Evolutionary conservation across 2,113 vertebrate genomes (phyloP).

Genomic region (Macrotis lagotis): DNA sequence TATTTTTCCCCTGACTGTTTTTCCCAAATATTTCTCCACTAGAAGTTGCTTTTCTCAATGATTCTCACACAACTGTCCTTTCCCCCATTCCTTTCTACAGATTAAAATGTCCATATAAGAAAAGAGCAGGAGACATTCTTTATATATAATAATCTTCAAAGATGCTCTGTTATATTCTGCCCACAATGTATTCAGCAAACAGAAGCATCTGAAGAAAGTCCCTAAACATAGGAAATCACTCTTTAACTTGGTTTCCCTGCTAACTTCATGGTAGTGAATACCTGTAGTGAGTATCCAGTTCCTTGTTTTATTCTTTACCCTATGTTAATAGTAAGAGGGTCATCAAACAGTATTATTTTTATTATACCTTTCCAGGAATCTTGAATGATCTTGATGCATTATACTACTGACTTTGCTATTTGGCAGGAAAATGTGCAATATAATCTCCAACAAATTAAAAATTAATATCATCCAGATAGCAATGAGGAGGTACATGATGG

Average conservation of each 20-base stretch:
- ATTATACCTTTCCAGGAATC: background rate
- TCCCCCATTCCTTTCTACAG: background rate
- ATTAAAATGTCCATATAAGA: background rate
- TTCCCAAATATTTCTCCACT: background rate
- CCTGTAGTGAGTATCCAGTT: background rate
- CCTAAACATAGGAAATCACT: background rate
- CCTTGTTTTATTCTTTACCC: background rate
- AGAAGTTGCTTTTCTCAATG: background rate
- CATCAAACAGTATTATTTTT: background rate
- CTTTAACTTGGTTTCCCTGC: background rate
- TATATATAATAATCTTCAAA: background rate
- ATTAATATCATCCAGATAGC: background rate
- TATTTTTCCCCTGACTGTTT: background rate
- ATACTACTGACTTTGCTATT: background rate
- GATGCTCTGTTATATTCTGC: background rate
- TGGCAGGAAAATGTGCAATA: background rate
- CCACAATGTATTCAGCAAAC: background rate
- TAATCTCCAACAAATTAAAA: background rate
- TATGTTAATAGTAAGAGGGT: background rate
- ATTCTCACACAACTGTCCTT: background rate
- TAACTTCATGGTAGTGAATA: background rate
- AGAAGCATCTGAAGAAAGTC: background rate
- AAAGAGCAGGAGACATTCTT: background rate
- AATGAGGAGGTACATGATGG: background rate
- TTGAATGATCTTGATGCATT: background rate